Base-by-base conservation (phyloP, 2,797 vertebrate species). In the Xenops minutus region DNA sequence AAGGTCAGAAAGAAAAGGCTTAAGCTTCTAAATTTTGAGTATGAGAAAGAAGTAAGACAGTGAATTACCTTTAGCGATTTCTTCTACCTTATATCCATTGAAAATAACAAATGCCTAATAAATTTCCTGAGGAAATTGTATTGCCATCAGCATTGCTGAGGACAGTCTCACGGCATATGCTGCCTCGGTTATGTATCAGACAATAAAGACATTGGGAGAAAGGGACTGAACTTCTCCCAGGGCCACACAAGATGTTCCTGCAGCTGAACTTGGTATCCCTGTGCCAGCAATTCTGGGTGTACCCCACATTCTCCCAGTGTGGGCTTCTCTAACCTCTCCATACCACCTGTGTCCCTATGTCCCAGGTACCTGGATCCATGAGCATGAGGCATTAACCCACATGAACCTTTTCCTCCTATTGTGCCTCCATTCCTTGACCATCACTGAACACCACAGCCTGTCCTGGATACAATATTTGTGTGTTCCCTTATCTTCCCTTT, bases 1-100 rank as follows among this genome's bases (percentile, higher is more conserved):
- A 68, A 44, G 3, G 4, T 24, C 64, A 85, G 36, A 73, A 67
- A 73, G 27, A 75, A 72, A 73, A 82, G 6, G 36, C 21, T 84
- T 76, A 61, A 85, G 16, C 73, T 71, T 88, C 66, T 34, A 84
- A 27, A 78, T 84, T 66, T 84, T 55, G 89, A 88, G 49, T 81
- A 80, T 37, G n/a, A 92, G 18, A 1, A 2, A n/a, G 20, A 66
- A 79, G 26, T 22, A 88, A 73, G 46, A 20, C 44, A 32, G 14
- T 7, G 32, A 83, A 75, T 74, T 80, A 85, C 54, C 56, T 83
- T 82, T 68, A 69, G 30, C 52, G 76, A 20, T 37, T 82, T 96
- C 46, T 77, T n/a, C 29, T 39, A 85, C 49, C 32, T 80, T 41
- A 54, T 21, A 56, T 4, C 15, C 17, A 52, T 2, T 83, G 72